These are phyloP conservation scores for Saccopteryx leptura DNA, from an alignment of 2,113 vertebrate genomes.

Conservation along the genomic window DNA sequence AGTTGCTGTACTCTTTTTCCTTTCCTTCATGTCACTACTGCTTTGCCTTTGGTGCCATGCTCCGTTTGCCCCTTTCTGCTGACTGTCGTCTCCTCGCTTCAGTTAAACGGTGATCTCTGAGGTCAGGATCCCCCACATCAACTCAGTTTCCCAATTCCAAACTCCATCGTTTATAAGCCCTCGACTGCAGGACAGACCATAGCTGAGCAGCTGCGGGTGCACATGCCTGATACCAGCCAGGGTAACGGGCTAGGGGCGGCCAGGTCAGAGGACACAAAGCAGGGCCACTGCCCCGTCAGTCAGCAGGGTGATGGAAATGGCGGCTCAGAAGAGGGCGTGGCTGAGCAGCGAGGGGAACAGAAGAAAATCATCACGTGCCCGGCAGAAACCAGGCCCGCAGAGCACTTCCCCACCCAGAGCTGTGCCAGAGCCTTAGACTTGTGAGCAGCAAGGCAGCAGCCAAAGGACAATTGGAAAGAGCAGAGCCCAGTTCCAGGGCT, in stretches of 20 bases:
- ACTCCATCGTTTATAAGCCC: not conserved
- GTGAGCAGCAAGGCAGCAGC: not conserved
- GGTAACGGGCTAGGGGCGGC: accelerated
- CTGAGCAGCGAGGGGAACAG: not conserved
- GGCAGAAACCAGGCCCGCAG: constrained; percentile 27
- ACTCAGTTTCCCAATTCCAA: not conserved
- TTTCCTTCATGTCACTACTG: not conserved
- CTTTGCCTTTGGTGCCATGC: not conserved
- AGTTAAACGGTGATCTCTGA: not conserved
- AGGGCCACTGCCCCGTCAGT: not conserved
- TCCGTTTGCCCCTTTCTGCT: not conserved
- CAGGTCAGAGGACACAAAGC: not conserved
- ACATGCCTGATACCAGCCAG: not conserved
- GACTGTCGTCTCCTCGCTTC: not conserved
- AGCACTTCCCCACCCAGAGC: not conserved
- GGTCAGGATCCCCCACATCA: not conserved
- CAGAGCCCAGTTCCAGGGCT: not conserved
- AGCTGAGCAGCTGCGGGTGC: not conserved
- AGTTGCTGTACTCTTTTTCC: not conserved
- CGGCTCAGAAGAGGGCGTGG: not conserved
- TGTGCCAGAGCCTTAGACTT: not conserved
- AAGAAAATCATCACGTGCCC: not conserved
- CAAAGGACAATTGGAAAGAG: not conserved
- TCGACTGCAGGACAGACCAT: not conserved
- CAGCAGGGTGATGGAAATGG: not conserved